Conservation (phyloP, 1,140 invertebrate species). For the Melanaphis sacchari region DNA sequence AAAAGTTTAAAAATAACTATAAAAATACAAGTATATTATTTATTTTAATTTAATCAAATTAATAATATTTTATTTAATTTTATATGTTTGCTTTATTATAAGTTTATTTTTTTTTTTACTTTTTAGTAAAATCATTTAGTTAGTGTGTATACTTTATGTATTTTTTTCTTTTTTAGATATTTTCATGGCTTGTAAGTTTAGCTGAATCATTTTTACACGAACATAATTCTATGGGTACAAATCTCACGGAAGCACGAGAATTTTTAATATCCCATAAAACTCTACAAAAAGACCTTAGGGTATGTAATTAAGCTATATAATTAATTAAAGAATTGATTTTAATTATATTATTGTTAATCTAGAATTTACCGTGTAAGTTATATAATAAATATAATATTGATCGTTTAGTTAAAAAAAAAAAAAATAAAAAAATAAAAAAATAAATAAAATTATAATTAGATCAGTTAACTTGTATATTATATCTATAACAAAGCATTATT, state of each 20-base stretch:
- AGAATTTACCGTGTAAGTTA: not conserved
- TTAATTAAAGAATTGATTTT: not conserved
- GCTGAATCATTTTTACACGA: constrained; percentile 77
- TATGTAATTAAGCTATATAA: constrained; percentile 63
- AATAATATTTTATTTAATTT: not conserved
- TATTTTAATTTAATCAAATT: not conserved
- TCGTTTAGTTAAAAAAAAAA: not conserved
- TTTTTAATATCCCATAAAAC: constrained; percentile 79
- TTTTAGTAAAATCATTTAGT: not conserved
- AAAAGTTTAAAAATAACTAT: not conserved
- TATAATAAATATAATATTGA: not conserved
- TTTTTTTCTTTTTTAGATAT: constrained; percentile 63
- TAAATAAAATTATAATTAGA: not conserved
- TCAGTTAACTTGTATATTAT: not conserved
- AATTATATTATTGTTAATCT: not conserved
- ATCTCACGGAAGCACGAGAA: constrained; percentile 74
- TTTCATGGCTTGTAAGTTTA: constrained; percentile 75
- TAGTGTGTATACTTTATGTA: constrained; percentile 58
- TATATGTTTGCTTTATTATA: not conserved
- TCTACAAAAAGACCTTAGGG: constrained; percentile 77
- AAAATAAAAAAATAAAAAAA: not conserved
- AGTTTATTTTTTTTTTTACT: not conserved
- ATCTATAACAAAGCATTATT: not conserved
- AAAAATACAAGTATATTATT: not conserved
- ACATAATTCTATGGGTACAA: constrained; percentile 78